Evolutionary conservation across 2,113 vertebrate species (phyloP).

Genomic region (Catagonus wagneri): DNA sequence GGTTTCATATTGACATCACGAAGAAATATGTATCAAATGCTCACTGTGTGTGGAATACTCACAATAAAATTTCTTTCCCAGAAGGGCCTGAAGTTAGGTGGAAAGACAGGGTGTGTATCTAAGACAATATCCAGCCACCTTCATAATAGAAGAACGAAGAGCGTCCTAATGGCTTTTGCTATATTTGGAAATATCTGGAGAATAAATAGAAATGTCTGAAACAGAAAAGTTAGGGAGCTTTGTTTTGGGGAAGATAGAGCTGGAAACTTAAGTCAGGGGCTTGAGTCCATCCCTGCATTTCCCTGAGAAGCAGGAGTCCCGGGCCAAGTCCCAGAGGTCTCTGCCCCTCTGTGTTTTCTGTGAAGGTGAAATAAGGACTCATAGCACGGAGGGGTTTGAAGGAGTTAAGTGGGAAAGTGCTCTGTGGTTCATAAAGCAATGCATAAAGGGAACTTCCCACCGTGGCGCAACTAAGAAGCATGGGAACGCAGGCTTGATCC

Average conservation of each 20-base stretch:
- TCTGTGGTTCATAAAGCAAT: neutral
- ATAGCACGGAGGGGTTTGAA: neutral
- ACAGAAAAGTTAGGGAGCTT: neutral
- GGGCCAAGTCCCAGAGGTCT: neutral
- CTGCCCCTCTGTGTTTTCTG: neutral
- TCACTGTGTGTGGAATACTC: neutral
- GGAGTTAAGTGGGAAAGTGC: neutral
- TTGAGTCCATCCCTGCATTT: neutral
- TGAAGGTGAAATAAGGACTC: neutral
- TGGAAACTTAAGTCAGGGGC: neutral
- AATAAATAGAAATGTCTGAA: neutral
- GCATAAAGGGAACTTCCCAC: too few species aligned
- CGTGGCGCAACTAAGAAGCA: too few species aligned
- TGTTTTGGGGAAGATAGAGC: neutral
- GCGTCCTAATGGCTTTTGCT: neutral
- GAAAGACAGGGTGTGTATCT: neutral
- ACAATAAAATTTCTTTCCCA: neutral
- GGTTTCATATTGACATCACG: neutral
- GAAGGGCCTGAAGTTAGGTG: neutral
- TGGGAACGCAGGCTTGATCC: too few species aligned
- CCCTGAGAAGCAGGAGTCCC: neutral
- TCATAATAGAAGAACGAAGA: neutral
- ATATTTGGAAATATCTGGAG: neutral
- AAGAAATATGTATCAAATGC: neutral
- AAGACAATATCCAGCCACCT: neutral